Base-by-base conservation (phyloP, 1,140 invertebrate species). In the Mizuhopecten yessoensis region DNA sequence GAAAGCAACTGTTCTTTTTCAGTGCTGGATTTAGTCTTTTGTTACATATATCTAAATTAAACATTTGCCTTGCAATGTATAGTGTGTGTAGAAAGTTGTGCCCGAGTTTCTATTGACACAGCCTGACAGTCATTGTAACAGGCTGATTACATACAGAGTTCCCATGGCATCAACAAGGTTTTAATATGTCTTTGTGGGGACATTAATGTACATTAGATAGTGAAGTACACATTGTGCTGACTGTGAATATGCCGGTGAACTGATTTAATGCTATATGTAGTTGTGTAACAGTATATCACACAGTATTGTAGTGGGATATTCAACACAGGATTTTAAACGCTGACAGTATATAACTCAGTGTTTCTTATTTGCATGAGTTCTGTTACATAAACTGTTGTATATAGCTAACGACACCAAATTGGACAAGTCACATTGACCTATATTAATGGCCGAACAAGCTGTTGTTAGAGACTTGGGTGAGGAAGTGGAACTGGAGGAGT, bases 401-500 rank as follows among this genome's bases (percentile, higher is more conserved):
- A 5, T n/a, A 3, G 9, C 5, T 17, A 49, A 49, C 1, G 20
- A 13, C 11, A n/a, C 45, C 17, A 3, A 3, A 57, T 20, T 57
- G 23, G 45, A 57, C 3, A 57, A 29, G 5, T 29, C 1, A 29
- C 23, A n/a, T 17, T 29, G 23, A 29, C n/a, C 7, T 57, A 11
- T 9, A 29, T 7, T 75, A 3, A 75, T 75, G 57, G 57, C 57
- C 29, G 57, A 86, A 88, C 34, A 75, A 34, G 57, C 34, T 17
- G 29, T 33, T 49, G 11, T 33, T 33, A n/a, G 33, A 33, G 86
- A 45, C 10, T 13, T 45, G 23, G 88, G 36, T 86, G 91, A 90
- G 23, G 34, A 49, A 86, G 49, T 33, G 13, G 87, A 89, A 29
- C 34, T 88, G n/a, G 89, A 86, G 33, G 42, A 86, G 36, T 34